Conservation (phyloP, 1,140 invertebrate species). For the Dendroctonus valens region DNA sequence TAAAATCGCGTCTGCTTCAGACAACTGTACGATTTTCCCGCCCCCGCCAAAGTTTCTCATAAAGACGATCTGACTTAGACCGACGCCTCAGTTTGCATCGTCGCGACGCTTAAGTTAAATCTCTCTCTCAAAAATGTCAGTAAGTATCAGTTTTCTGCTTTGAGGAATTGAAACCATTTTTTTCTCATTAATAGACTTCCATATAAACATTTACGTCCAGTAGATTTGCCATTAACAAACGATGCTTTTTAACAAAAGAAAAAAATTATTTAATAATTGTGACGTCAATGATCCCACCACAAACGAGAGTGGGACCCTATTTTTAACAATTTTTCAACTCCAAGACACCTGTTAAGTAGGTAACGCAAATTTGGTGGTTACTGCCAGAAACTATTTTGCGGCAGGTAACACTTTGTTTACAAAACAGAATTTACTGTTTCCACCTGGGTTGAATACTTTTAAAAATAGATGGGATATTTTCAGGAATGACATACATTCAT, state of each 20-base stretch:
- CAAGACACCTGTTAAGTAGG: constrained; percentile 3
- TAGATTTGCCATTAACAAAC: background rate
- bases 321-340: constrained; percentile 6
- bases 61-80: constrained; percentile 41
- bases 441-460: constrained; percentile 2
- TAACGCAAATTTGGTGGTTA: background rate
- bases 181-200: too few species aligned
- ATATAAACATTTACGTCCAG: background rate
- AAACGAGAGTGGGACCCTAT: background rate
- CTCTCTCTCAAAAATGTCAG: constrained; percentile 39
- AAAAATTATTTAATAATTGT: constrained; percentile 4
- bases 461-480: constrained; percentile 38
- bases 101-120: constrained; percentile 44
- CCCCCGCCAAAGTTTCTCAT: constrained; percentile 41
- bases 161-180: too few species aligned
- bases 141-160: constrained; percentile 37
- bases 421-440: constrained; percentile 1
- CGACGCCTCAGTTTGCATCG: constrained; percentile 43
- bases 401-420: constrained; percentile 16
- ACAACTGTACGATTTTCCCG: constrained; percentile 38
- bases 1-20: constrained; percentile 1
- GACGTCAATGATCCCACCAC: constrained; percentile 7
- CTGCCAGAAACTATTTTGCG: constrained; percentile 11
- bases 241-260: background rate
- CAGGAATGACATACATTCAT: constrained; percentile 30